Base-by-base conservation (phyloP, 2,797 vertebrate species). In the Aeoliscus strigatus region DNA sequence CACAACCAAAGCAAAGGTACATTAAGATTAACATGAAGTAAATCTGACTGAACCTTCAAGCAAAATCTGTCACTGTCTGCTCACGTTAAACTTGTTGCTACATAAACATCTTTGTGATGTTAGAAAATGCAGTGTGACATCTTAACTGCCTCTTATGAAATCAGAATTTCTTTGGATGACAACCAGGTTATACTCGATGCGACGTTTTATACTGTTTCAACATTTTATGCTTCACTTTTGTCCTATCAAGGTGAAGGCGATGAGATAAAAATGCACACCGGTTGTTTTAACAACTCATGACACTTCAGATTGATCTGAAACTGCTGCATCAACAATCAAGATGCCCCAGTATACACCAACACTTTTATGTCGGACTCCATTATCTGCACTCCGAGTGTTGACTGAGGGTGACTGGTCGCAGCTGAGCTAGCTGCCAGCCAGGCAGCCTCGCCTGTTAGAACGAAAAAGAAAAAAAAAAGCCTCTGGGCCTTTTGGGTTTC, bases 391-490 rank as follows among this genome's bases (percentile, higher is more conserved):
- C 46, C 21, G 47, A 56, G 54, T 38, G 34, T 54, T 68, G 60
- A 76, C 56, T 49, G 61, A 56, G 56, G 54, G 14, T 72, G 73
- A 80, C 54, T 68, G 77, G 69, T 75, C 62, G 0, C 77, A 84
- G 79, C 77, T 80, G 77, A 84, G 69, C 50, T 48, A 14, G 52
- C 58, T 73, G 57, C 56, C 74, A 68, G 54, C 45, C 51, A 65
- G 27, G 23, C 52, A 66, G 51, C 42, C 13, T 39, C 42, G 33
- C 51, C 60, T 67, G 47, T 66, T 61, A 48, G 32, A 56, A n/a
- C n/a, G n/a, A n/a, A n/a, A n/a, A n/a, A n/a, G n/a, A n/a, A n/a
- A n/a, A n/a, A n/a, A 63, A 35, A 51, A 37, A 43, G 32, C 42
- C 60, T 17, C 14, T 3, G 11, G 39, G 70, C 13, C 14, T 59